Conservation (phyloP, 2,113 vertebrate genomes). For the Rhinopomastus cyanomelas region DNA sequence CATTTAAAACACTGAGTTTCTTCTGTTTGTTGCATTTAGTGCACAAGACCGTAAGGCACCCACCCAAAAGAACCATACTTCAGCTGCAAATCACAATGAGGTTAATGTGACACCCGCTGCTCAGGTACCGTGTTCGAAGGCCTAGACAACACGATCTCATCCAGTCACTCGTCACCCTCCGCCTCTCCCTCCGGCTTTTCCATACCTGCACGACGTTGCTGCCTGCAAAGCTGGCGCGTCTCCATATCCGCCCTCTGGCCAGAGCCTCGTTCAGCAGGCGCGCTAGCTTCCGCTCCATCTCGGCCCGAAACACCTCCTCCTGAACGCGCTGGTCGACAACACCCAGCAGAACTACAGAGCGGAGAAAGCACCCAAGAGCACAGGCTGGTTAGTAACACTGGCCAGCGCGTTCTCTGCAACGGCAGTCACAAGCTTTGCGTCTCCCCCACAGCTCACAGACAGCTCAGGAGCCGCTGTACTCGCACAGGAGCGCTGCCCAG, state of each 20-base stretch:
- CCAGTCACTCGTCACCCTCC: neutral
- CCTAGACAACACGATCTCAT: neutral
- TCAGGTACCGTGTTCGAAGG: neutral
- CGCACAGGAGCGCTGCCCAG: neutral
- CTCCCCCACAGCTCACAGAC: neutral
- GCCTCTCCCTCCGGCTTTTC: neutral
- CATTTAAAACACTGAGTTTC: neutral
- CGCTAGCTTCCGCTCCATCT: slow-evolving; percentile 91
- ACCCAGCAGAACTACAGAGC: slow-evolving; percentile 80
- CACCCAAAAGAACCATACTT: neutral
- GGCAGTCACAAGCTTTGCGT: neutral
- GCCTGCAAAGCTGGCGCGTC: slow-evolving; percentile 84
- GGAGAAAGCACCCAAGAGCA: neutral
- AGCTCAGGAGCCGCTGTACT: neutral
- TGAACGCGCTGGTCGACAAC: slow-evolving; percentile 84
- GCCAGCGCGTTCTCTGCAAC: neutral
- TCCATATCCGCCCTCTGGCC: slow-evolving; percentile 78
- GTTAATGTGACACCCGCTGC: rapidly evolving
- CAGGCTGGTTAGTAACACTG: neutral
- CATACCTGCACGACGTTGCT: slow-evolving; percentile 91
- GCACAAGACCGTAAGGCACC: neutral
- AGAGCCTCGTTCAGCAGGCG: slow-evolving; percentile 86
- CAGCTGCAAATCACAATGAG: neutral
- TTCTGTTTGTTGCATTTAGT: neutral
- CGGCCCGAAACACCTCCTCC: slow-evolving; percentile 87